Evolutionary conservation across 2,888 invertebrate genomes (phyloP).

Genomic region (Limnephilus marmoratus): DNA sequence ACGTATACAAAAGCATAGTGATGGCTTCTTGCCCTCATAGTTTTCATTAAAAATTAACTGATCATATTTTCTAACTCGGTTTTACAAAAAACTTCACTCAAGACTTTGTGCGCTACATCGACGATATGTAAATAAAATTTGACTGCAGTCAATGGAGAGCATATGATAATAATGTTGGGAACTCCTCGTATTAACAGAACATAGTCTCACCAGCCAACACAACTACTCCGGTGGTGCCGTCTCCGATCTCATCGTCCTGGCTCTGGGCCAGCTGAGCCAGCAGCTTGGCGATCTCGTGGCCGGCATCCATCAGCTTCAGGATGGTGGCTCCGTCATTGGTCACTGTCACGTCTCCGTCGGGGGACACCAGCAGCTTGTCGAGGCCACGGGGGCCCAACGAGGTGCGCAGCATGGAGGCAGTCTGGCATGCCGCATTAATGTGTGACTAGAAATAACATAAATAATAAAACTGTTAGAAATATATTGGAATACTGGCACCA

Average conservation of each 20-base stretch:
- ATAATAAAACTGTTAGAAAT: background rate
- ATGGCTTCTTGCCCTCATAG: too few species aligned
- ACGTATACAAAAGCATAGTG: too few species aligned
- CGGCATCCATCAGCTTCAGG: constrained; percentile 98
- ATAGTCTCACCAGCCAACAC: constrained; percentile 79
- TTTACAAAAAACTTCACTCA: too few species aligned
- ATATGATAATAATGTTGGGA: too few species aligned
- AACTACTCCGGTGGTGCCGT: constrained; percentile 99
- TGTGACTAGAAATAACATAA: constrained; percentile 84
- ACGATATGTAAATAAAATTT: too few species aligned
- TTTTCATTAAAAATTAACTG: too few species aligned
- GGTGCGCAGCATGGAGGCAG: constrained; percentile 92
- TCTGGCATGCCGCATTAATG: constrained; percentile 96
- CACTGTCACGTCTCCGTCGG: constrained; percentile 97
- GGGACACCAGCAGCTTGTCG: constrained; percentile 98
- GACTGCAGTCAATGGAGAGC: too few species aligned
- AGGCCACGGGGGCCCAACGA: constrained; percentile 98
- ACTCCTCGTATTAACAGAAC: background rate
- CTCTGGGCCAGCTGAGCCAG: constrained; percentile 99
- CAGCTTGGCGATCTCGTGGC: constrained; percentile 98
- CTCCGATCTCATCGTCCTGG: constrained; percentile 99
- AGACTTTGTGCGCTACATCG: too few species aligned
- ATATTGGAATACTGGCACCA: too few species aligned
- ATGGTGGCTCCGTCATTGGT: constrained; percentile 99
- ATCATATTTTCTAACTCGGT: too few species aligned